These are phyloP conservation scores for Coelopa pilipes DNA, from an alignment of 2,888 invertebrate species.

Conservation along the genomic window DNA sequence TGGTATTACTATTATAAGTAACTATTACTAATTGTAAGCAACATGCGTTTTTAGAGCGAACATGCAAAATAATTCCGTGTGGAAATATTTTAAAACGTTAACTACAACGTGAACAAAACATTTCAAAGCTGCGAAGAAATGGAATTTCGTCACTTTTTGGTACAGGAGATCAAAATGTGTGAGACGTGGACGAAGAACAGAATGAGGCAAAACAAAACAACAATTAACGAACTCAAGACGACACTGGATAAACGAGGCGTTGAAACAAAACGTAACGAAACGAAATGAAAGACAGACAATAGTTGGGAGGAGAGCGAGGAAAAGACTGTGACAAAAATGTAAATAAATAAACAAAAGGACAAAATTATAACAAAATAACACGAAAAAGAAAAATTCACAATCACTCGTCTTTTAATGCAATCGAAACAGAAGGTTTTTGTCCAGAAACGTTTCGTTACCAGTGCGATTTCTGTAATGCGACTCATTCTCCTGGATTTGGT, in stretches of 20 bases:
- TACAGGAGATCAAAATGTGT: conserved; percentile 5
- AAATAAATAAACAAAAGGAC: conserved; percentile 32
- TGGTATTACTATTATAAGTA: no score
- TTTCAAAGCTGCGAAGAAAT: neutral
- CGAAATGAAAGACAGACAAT: conserved; percentile 5
- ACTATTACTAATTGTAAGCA: no score
- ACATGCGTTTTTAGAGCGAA: no score
- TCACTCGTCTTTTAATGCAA: conserved; percentile 59
- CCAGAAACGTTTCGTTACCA: conserved; percentile 75
- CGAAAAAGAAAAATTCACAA: conserved; percentile 47
- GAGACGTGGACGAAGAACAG: no score
- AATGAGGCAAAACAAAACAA: conserved; percentile 29
- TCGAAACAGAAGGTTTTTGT: conserved; percentile 59
- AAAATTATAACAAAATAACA: conserved; percentile 38
- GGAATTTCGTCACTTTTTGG: neutral
- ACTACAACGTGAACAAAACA: neutral
- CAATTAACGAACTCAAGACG: conserved; percentile 23
- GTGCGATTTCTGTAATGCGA: conserved; percentile 82
- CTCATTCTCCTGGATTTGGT: conserved; percentile 82
- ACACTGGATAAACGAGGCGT: conserved; percentile 13
- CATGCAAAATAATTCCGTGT: neutral
- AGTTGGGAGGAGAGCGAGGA: neutral
- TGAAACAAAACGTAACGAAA: conserved; percentile 14
- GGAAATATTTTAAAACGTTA: conserved; percentile 18
- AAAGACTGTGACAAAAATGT: conserved; percentile 22